Base-by-base conservation (phyloP, 1,140 invertebrate species). In the Drosophila neocordata region DNA sequence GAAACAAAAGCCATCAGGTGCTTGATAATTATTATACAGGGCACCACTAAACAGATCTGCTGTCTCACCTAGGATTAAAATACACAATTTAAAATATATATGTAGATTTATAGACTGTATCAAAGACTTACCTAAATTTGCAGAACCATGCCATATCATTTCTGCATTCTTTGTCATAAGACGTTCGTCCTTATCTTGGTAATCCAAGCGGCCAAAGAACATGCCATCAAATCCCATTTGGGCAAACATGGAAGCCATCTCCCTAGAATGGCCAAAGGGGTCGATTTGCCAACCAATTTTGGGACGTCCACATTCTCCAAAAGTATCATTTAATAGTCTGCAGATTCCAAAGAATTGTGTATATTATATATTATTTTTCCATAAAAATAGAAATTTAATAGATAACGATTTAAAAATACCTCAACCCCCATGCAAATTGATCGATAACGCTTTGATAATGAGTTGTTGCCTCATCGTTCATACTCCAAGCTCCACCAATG, bases 401-500 rank as follows among this genome's bases (percentile, higher is more conserved):
- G 27, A 31, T 31, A 31, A 31, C 27, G 27, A 31, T 31, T 6
- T 31, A 31, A 31, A 31, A 31, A 31, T 31, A 88, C 85, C 73
- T 88, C 1, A 91, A 44, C 22, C 95, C 96, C 94, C 94, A 95
- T 2, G 95, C 95, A 90, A 98, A 97, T 91, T 99, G 98, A 92
- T 99, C 98, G 20, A 99, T 95, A n/a, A 97, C 95, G 44, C 96
- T 97, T 69, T 97, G 96, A 92, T 99, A 99, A 89, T 99, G 97
- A 0, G 96, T 95, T 0, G 95, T 93, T 0, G 97, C 98, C 90
- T 99, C 98, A 90, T 99, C 98, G 91, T 99, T 98, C 97, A 98
- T 98, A 65, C 94, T 95, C 96, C 97, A 98, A 0, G 95, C 95
- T 0, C 97, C 97, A 4, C 95, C 94, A 27, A 96, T 96, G 69